These are phyloP conservation scores for Nomada fucata DNA, from an alignment of 2,888 invertebrate species.

Conservation along the genomic window DNA sequence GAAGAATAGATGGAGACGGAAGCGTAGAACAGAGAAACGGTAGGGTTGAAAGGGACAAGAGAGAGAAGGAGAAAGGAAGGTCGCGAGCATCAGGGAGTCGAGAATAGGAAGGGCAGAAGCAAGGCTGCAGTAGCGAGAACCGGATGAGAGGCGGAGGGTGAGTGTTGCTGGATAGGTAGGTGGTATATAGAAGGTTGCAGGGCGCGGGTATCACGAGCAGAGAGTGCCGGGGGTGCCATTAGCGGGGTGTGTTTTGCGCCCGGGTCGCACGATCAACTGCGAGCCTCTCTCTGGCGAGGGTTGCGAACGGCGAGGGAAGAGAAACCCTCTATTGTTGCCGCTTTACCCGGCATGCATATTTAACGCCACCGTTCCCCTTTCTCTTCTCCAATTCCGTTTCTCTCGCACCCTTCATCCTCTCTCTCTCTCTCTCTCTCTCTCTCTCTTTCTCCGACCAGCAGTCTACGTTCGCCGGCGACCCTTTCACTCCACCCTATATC, in stretches of 20 bases:
- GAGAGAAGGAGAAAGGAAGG: slow-evolving; percentile 15
- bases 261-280: slow-evolving; percentile 77
- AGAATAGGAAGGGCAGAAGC: slow-evolving; percentile 49
- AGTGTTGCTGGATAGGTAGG: slow-evolving; percentile 48
- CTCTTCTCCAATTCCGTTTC: slow-evolving; percentile 57
- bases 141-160: slow-evolving; percentile 52
- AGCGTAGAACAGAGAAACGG: neutral
- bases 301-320: slow-evolving; percentile 45
- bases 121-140: slow-evolving; percentile 43
- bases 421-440: slow-evolving; percentile 32
- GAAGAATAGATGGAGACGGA: neutral
- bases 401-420: slow-evolving; percentile 35
- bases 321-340: slow-evolving; percentile 77
- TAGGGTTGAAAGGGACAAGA: neutral
- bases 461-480: slow-evolving; percentile 9
- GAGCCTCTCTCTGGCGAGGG: slow-evolving; percentile 58
- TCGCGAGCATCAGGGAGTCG: slow-evolving; percentile 37
- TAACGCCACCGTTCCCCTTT: slow-evolving; percentile 71
- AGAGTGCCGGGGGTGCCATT: slow-evolving; percentile 77
- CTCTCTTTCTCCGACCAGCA: slow-evolving; percentile 19
- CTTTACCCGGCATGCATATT: slow-evolving; percentile 80
- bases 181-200: slow-evolving; percentile 46
- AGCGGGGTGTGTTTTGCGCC: slow-evolving; percentile 79
- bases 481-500: neutral
- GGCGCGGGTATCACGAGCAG: slow-evolving; percentile 68